These are phyloP conservation scores for Eulemur rufifrons DNA, from an alignment of 2,113 vertebrate genomes.

Conservation along the genomic window DNA sequence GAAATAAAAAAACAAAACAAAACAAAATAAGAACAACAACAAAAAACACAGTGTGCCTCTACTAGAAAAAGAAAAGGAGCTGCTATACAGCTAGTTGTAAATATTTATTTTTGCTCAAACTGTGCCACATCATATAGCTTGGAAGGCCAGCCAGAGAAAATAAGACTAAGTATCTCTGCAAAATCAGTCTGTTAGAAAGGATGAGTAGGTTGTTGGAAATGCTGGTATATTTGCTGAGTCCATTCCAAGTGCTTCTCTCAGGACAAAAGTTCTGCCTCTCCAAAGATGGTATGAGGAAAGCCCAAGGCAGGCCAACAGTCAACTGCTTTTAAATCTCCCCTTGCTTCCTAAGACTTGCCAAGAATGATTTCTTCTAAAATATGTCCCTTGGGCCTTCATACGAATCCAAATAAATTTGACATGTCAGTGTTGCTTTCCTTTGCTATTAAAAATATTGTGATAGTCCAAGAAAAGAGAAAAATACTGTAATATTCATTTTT, in stretches of 20 bases:
- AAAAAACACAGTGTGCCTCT: not conserved
- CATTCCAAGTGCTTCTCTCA: not conserved
- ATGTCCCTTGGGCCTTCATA: not conserved
- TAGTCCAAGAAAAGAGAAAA: not conserved
- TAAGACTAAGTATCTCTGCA: not conserved
- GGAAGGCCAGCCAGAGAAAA: not conserved
- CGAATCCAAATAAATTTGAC: not conserved
- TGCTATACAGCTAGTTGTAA: not conserved
- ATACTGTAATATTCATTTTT: not conserved
- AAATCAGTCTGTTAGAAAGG: not conserved
- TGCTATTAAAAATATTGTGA: not conserved
- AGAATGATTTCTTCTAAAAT: not conserved
- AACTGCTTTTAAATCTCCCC: not conserved
- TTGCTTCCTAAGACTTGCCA: not conserved
- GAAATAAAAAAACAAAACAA: too few relatives aligned
- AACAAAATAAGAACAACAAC: too few relatives aligned
- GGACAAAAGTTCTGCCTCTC: not conserved
- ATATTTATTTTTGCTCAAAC: constrained; percentile 25
- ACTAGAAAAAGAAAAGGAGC: not conserved
- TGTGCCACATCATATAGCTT: not conserved
- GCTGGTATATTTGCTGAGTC: not conserved
- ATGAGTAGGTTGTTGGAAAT: not conserved
- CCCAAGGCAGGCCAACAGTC: not conserved
- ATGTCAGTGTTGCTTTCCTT: not conserved
- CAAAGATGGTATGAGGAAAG: not conserved